Percentiles rank a stretch among this genome's conserved stretches.
Evolutionary conservation across 2,888 invertebrate species (phyloP).

Genomic region (Dione juno): DNA sequence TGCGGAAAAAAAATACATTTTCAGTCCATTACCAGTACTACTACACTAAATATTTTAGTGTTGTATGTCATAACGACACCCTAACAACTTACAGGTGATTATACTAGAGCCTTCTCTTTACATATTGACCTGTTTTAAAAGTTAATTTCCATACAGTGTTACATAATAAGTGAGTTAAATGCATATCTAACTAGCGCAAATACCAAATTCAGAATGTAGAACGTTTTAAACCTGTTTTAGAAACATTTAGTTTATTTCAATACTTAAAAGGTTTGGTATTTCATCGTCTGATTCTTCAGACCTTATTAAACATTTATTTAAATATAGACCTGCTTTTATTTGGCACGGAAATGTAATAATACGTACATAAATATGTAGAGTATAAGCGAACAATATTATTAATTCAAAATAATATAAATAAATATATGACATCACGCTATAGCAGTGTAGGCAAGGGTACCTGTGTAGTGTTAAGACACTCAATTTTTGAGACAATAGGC

Average conservation of each 20-base stretch:
- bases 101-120: no score
- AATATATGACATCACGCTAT: no score
- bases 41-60: no score
- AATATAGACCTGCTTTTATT: conserved; percentile 21
- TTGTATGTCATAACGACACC: no score
- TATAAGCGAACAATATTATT: neutral
- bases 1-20: no score
- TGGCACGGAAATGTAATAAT: conserved; percentile 30
- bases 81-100: no score
- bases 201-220: conserved; percentile 23
- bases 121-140: neutral
- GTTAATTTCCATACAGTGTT: neutral
- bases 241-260: conserved; percentile 24
- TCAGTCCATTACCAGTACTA: no score
- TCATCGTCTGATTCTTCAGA: conserved; percentile 34
- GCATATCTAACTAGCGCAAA: neutral
- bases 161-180: conserved; percentile 3
- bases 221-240: conserved; percentile 24
- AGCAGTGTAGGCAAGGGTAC: no score
- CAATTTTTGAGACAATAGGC: no score
- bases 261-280: conserved; percentile 32
- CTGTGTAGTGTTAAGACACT: no score
- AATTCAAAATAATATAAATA: no score
- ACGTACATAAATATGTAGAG: conserved; percentile 7
- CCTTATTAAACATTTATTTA: conserved; percentile 28